Conservation (phyloP, 2,888 invertebrate species). For the Drosophila stalkeri region DNA sequence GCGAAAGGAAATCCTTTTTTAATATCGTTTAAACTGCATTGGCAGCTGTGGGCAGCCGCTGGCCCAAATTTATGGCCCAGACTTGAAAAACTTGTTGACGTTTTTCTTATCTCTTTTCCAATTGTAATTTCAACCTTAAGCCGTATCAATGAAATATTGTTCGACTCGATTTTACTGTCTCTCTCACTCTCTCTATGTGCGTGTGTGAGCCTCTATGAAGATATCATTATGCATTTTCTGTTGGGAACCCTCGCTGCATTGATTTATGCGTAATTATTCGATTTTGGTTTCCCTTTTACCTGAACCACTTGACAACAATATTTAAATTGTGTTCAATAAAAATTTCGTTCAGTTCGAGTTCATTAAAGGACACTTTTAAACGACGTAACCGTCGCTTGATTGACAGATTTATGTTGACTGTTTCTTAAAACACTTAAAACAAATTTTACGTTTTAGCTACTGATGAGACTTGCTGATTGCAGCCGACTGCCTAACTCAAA, state of each 20-base stretch:
- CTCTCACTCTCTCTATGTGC: background rate
- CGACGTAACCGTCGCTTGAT: constrained; percentile 59
- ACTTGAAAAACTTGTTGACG: constrained; percentile 77
- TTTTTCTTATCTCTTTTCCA: constrained; percentile 72
- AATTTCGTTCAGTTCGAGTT: constrained; percentile 49
- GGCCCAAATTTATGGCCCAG: constrained; percentile 77
- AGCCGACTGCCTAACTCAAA: background rate
- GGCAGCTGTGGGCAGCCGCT: constrained; percentile 33
- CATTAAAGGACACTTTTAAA: constrained; percentile 68
- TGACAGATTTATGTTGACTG: constrained; percentile 65
- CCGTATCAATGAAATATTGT: constrained; percentile 75
- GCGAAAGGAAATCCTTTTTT: constrained; percentile 78
- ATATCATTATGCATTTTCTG: constrained; percentile 75
- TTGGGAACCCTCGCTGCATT: constrained; percentile 36
- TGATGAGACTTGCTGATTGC: constrained; percentile 24
- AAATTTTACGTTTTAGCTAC: constrained; percentile 23
- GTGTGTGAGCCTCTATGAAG: constrained; percentile 54
- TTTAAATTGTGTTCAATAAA: constrained; percentile 72
- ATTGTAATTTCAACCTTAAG: constrained; percentile 32
- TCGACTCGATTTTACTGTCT: constrained; percentile 33
- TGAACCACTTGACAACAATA: constrained; percentile 41
- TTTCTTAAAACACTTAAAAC: constrained; percentile 18
- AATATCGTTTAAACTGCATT: constrained; percentile 60
- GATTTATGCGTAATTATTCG: constrained; percentile 70
- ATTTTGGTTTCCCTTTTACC: constrained; percentile 30